phyloP scores from a whole-genome alignment of 2,888 invertebrate genomes.

The Synergus gifuensis region DNA sequence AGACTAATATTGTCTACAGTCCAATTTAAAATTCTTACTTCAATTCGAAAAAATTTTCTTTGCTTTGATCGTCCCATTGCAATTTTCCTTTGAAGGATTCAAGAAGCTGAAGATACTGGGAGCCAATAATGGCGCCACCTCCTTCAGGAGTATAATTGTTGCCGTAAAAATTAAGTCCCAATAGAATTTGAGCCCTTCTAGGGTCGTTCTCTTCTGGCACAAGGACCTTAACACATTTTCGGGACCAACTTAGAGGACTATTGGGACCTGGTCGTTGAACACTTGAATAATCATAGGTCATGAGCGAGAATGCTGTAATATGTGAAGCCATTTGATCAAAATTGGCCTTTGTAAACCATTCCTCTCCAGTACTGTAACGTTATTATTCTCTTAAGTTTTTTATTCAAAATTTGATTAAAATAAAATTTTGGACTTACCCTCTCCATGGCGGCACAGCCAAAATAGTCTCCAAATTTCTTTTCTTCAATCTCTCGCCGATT shows the following conservation, averaged over 20 bases:
- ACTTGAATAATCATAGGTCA: slow-evolving; percentile 97
- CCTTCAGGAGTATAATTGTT: slow-evolving; percentile 91
- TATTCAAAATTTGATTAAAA: background rate
- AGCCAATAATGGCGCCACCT: slow-evolving; percentile 89
- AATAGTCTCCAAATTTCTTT: slow-evolving; percentile 81
- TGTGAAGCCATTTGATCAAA: slow-evolving; percentile 88
- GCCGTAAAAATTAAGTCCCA: slow-evolving; percentile 97
- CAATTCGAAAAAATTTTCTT: slow-evolving; percentile 92
- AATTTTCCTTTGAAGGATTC: slow-evolving; percentile 88
- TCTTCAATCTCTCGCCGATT: slow-evolving; percentile 80
- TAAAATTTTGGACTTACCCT: slow-evolving; percentile 75
- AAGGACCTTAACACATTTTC: slow-evolving; percentile 86
- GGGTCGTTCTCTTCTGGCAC: slow-evolving; percentile 81
- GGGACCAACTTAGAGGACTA: slow-evolving; percentile 91
- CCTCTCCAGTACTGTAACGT: slow-evolving; percentile 69
- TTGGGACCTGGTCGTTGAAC: slow-evolving; percentile 92
- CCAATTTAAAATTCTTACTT: slow-evolving; percentile 81
- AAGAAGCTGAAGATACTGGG: slow-evolving; percentile 87
- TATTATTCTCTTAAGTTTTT: too few species aligned
- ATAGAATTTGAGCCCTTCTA: slow-evolving; percentile 87
- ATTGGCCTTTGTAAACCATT: slow-evolving; percentile 86
- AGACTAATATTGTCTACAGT: slow-evolving; percentile 7
- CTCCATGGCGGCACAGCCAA: slow-evolving; percentile 90
- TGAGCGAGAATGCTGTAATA: slow-evolving; percentile 93
- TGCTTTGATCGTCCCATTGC: slow-evolving; percentile 86